These are phyloP conservation scores for Rhodeus uyekii DNA, from an alignment of 2,797 vertebrate genomes.

Conservation along the genomic window DNA sequence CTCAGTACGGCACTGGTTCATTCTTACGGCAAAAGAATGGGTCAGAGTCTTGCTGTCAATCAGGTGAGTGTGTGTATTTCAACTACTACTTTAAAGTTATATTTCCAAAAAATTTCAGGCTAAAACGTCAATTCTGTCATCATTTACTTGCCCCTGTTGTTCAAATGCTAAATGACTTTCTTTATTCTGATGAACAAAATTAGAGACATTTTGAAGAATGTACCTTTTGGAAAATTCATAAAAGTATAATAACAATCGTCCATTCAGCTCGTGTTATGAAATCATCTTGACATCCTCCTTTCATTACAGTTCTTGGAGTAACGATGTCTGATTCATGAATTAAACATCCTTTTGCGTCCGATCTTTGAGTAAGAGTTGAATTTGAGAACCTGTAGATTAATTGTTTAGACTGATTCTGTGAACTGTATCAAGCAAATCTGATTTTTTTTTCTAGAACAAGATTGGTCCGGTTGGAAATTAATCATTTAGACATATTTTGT, in stretches of 20 bases:
- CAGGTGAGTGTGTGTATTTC: neutral
- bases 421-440: neutral
- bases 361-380: neutral
- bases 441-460: neutral
- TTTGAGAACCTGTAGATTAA: neutral
- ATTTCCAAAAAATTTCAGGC: neutral
- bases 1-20: slow-evolving; percentile 25
- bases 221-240: neutral
- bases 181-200: neutral
- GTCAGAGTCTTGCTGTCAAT: slow-evolving; percentile 28
- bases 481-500: neutral
- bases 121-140: neutral
- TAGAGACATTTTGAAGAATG: neutral
- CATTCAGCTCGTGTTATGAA: neutral
- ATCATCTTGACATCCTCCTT: neutral
- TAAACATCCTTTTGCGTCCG: neutral
- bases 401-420: neutral
- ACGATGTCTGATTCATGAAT: neutral
- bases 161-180: neutral
- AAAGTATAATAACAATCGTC: neutral
- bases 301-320: neutral
- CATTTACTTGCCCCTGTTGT: neutral
- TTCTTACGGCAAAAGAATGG: slow-evolving; percentile 22
- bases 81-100: neutral
- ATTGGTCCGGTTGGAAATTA: neutral